Evolutionary conservation across 2,113 vertebrate species (phyloP).

Genomic region (Plecotus auritus): DNA sequence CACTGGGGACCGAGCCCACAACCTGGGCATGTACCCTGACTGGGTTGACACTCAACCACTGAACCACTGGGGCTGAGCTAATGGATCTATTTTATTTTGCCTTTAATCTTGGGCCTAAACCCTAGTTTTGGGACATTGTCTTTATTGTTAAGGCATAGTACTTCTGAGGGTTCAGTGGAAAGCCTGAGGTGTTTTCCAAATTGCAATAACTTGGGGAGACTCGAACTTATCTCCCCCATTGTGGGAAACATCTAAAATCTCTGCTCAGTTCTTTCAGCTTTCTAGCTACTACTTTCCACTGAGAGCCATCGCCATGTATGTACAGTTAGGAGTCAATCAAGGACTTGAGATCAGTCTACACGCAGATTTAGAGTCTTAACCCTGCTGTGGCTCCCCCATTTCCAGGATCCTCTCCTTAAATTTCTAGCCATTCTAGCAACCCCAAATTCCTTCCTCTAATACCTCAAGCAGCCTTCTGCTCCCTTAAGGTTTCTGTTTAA

Average conservation of each 20-base stretch:
- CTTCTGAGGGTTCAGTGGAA: background rate
- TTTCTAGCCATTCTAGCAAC: background rate
- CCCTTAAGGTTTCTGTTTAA: background rate
- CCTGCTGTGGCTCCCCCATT: background rate
- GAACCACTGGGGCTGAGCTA: too few species aligned
- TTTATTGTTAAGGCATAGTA: background rate
- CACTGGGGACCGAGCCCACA: too few species aligned
- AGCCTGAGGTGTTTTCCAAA: background rate
- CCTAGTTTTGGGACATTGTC: background rate
- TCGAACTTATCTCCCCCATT: background rate
- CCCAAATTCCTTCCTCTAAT: background rate
- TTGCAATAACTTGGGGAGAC: background rate
- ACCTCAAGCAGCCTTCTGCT: background rate
- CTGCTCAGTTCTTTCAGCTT: background rate
- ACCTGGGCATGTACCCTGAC: too few species aligned
- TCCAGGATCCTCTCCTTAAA: background rate
- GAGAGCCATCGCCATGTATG: background rate
- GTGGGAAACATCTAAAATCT: background rate
- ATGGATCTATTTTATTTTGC: background rate
- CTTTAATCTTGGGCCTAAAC: background rate
- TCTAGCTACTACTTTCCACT: background rate
- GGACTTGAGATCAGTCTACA: background rate
- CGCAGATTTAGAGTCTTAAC: background rate
- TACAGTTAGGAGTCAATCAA: background rate
- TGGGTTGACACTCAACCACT: too few species aligned